Percentiles rank a stretch among this genome's conserved stretches.
These are phyloP conservation scores for Lophura nycthemera DNA, from an alignment of 2,113 vertebrate genomes.

Conservation along the genomic window DNA sequence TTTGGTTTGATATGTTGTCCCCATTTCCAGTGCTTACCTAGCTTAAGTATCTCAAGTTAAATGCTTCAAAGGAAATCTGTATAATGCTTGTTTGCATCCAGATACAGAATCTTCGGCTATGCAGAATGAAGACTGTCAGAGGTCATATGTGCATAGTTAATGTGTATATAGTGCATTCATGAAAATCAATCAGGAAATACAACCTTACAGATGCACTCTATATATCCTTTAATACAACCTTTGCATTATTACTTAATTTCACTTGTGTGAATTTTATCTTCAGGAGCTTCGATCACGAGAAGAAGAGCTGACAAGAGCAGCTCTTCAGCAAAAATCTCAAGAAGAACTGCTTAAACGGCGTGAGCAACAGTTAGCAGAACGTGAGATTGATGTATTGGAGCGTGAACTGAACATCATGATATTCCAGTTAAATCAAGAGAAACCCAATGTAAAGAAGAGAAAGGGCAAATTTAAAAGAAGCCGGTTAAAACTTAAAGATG, in stretches of 20 bases:
- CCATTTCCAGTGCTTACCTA: background rate
- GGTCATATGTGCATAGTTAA: fast-evolving
- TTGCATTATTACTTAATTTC: background rate
- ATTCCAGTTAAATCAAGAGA: slow-evolving; percentile 95
- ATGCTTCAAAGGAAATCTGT: background rate
- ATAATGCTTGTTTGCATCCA: background rate
- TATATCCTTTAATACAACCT: background rate
- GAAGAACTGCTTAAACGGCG: slow-evolving; percentile 91
- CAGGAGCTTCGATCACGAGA: slow-evolving; percentile 95
- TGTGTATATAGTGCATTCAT: background rate
- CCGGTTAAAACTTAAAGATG: slow-evolving; percentile 92
- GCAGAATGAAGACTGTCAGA: background rate
- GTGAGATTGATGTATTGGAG: slow-evolving; percentile 94
- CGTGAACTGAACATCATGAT: slow-evolving; percentile 95
- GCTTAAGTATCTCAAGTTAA: background rate
- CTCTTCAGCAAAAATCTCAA: slow-evolving; percentile 95
- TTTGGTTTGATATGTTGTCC: background rate
- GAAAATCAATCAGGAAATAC: background rate
- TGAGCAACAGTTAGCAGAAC: slow-evolving; percentile 91
- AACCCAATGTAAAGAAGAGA: slow-evolving; percentile 93
- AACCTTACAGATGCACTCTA: too few species aligned
- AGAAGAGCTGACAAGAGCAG: slow-evolving; percentile 92
- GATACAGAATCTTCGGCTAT: background rate
- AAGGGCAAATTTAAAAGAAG: slow-evolving; percentile 94
- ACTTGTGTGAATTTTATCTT: background rate